Evolutionary conservation across 2,113 vertebrate species (phyloP), one percentile per base, ranked within the genome.

Genomic region (Xiphophorus couchianus): DNA sequence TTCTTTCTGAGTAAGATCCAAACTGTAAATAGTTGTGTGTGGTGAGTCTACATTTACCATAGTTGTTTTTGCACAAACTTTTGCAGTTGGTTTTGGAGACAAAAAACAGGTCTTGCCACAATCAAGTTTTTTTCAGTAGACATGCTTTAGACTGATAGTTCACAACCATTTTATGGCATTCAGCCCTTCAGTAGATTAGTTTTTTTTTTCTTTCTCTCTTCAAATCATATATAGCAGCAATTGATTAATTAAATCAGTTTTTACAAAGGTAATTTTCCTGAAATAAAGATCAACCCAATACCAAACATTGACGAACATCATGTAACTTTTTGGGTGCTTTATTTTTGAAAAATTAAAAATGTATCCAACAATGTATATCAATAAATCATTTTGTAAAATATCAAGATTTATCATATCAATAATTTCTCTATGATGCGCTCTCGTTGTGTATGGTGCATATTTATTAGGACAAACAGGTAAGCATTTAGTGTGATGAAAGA

Each of bases 1-100:
- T 78, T 83, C 88, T 81, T 74, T 91, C 82, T 92, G 91, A 89
- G 86, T 90, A 69, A 17, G 63, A 77, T 91, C 90, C 90, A 93
- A 86, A 90, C 84, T 78, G 81, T 78, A 86, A 35, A 73, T 87
- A 92, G 89, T 88, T 88, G 86, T 85, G 77, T 67, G 48, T 83
- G 17, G 28, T 74, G 60, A 77, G 62, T 80, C 54, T 71, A 35
- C 62, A n/a, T 42, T 58, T 73, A 42, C 62, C 39, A 35, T 60
- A 42, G 67, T 44, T 63, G 51, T 73, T 64, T 69, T 58, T 64
- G 44, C 15, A 31, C 14, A 77, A 7, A 64, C 60, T 60, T 63
- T 67, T 58, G 5, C 8, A 44, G 42, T 27, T 67, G 10, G 15
- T 68, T 76, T 62, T 39, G 14, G 17, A 70, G 31, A 64, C 30